Evolutionary conservation across 2,888 invertebrate species (phyloP), one percentile per base, ranked within the genome.

Genomic region (Meteorus colon): DNA sequence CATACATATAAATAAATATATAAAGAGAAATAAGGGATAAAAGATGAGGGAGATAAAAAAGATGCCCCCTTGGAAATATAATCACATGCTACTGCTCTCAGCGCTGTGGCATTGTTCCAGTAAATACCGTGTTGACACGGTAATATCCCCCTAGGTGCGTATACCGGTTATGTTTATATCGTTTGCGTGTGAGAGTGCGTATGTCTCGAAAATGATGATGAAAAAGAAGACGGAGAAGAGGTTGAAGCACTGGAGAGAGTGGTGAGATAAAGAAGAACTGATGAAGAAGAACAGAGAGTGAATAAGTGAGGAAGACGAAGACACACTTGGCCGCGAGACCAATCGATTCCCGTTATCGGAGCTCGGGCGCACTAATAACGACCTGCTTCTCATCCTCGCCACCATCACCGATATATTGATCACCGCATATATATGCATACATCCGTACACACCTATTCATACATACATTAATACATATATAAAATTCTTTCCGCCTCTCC

Each of bases 261-360:
- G 41, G 67, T 12, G 27, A 48, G 45, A 51, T 45, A 51, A 59
- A 24, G 10, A 51, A 41, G n/a, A 24, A 10, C 19, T n/a, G 31
- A 37, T 63, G 62, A 27, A 65, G 60, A 73, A 66, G 59, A 19
- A 29, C 29, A 51, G 34, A 60, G 24, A 12, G 12, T 55, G 37
- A 31, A 37, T n/a, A 24, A 27, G 55, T 63, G 71, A 78, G 63
- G 19, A n/a, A 16, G 12, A 29, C 45, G 70, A 70, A 62, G 34
- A 68, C 66, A 70, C 19, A 70, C 10, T 70, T 34, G 16, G 71
- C 60, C 67, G 62, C 65, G 73, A 63, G 68, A 66, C 69, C 74
- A 69, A 74, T 69, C 66, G 37, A 75, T 75, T 75, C 71, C 66
- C 71, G 66, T 75, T 71, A 65, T 75, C 59, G n/a, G 51, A 55